Evolutionary conservation across 2,888 invertebrate genomes (phyloP).

Genomic region (Brachyptera putata): DNA sequence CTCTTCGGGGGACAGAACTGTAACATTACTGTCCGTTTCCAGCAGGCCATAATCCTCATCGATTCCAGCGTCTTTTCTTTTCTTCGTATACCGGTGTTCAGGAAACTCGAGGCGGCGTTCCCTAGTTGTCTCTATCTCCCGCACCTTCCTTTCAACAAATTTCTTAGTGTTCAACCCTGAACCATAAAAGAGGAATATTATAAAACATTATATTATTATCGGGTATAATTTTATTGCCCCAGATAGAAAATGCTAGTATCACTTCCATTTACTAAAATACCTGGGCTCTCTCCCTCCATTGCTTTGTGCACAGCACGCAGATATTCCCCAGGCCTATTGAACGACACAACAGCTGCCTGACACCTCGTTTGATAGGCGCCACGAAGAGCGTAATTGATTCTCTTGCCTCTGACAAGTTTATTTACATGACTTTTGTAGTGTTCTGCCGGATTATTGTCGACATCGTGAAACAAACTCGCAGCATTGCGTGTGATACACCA

Average conservation of each 20-base stretch:
- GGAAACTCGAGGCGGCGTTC: background rate
- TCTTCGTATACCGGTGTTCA: background rate
- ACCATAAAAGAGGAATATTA: background rate
- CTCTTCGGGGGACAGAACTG: background rate
- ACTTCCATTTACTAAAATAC: no score
- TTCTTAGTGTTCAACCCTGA: background rate
- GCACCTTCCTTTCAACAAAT: background rate
- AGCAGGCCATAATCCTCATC: slow-evolving; percentile 17
- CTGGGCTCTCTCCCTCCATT: background rate
- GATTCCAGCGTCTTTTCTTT: background rate
- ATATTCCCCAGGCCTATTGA: background rate
- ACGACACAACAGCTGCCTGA: slow-evolving; percentile 2
- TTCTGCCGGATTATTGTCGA: background rate
- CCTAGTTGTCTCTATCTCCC: background rate
- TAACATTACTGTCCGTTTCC: background rate
- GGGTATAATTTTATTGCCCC: no score
- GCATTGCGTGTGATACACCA: background rate
- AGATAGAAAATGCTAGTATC: no score
- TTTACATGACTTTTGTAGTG: slow-evolving; percentile 5
- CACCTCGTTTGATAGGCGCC: slow-evolving; percentile 12
- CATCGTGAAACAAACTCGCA: background rate
- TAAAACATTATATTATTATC: no score
- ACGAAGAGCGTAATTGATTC: slow-evolving; percentile 5
- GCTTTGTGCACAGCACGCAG: slow-evolving; percentile 6
- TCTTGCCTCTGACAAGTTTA: background rate